These are phyloP conservation scores for Spialia ferax DNA, from an alignment of 2,888 invertebrate genomes.

Conservation along the genomic window DNA sequence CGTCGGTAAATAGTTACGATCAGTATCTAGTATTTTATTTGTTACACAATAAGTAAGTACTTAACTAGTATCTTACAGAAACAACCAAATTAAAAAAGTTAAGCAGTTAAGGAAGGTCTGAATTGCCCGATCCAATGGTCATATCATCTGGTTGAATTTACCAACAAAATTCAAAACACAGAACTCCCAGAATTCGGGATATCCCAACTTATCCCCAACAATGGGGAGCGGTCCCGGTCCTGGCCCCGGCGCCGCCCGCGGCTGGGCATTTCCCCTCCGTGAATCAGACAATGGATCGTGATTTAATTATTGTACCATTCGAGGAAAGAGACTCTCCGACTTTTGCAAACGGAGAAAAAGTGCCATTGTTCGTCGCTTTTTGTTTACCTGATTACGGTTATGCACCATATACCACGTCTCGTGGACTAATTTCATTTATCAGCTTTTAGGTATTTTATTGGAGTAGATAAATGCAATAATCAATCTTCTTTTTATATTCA, in stretches of 20 bases:
- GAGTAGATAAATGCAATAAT: too few relatives aligned
- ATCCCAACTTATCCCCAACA: slow-evolving; percentile 27
- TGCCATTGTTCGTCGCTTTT: slow-evolving; percentile 29
- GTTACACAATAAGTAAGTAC: too few relatives aligned
- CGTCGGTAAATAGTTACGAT: too few relatives aligned
- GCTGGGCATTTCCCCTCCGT: slow-evolving; percentile 39
- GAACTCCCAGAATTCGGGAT: slow-evolving; percentile 18
- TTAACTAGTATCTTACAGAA: too few relatives aligned
- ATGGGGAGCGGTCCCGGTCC: slow-evolving; percentile 18
- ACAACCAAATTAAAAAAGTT: too few relatives aligned
- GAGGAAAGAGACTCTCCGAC: slow-evolving; percentile 33
- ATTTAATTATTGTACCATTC: slow-evolving; percentile 46
- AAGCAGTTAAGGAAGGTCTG: too few relatives aligned
- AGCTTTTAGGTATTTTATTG: too few relatives aligned
- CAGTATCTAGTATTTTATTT: too few relatives aligned
- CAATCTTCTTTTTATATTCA: too few relatives aligned
- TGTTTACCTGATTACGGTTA: slow-evolving; percentile 14
- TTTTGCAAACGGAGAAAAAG: slow-evolving; percentile 31
- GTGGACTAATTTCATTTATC: not conserved
- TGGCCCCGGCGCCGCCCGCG: too few relatives aligned
- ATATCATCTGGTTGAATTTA: not conserved
- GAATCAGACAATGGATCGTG: slow-evolving; percentile 43
- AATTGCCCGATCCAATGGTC: not conserved
- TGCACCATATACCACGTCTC: not conserved
- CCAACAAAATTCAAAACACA: not conserved